phyloP scores from a whole-genome alignment of 2,797 vertebrate genomes.

The Brotula barbata region DNA sequence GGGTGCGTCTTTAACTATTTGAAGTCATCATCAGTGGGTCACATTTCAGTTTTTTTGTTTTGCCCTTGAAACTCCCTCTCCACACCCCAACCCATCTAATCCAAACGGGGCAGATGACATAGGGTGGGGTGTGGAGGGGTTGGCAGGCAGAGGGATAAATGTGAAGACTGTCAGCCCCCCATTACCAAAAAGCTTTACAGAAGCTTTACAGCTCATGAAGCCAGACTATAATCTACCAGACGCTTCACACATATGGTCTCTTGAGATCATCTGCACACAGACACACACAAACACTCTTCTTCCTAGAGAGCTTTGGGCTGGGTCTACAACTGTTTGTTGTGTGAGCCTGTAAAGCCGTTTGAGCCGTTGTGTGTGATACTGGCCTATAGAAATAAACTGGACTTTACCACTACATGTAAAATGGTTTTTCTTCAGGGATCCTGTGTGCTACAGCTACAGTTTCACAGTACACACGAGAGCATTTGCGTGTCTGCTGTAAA shows the following conservation, averaged over 20 bases:
- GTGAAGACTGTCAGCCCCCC: slow-evolving; percentile 42
- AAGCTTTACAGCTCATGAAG: slow-evolving; percentile 63
- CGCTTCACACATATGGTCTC: slow-evolving; percentile 70
- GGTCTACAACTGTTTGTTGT: too few relatives aligned
- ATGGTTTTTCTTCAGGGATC: background rate
- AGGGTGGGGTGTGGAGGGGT: too few relatives aligned
- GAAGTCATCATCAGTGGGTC: background rate
- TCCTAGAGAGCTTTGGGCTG: too few relatives aligned
- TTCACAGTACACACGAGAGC: background rate
- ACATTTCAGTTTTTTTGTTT: slow-evolving; percentile 13
- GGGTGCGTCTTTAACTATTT: background rate
- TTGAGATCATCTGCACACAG: slow-evolving; percentile 58
- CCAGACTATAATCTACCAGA: slow-evolving; percentile 76
- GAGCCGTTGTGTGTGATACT: too few relatives aligned
- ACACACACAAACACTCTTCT: background rate
- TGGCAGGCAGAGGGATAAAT: slow-evolving; percentile 48
- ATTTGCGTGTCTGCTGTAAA: background rate
- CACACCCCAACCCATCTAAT: too few relatives aligned
- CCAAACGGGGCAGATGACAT: slow-evolving; percentile 20
- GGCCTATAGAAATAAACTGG: too few relatives aligned
- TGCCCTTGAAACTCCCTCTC: slow-evolving; percentile 35
- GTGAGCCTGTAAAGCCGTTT: too few relatives aligned
- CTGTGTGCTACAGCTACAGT: too few relatives aligned
- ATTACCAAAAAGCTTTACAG: slow-evolving; percentile 69
- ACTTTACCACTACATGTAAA: too few relatives aligned